Percentiles rank a stretch among this genome's conserved stretches.
Evolutionary conservation across 2,797 vertebrate species (phyloP).

Genomic region (Phataginus tricuspis): DNA sequence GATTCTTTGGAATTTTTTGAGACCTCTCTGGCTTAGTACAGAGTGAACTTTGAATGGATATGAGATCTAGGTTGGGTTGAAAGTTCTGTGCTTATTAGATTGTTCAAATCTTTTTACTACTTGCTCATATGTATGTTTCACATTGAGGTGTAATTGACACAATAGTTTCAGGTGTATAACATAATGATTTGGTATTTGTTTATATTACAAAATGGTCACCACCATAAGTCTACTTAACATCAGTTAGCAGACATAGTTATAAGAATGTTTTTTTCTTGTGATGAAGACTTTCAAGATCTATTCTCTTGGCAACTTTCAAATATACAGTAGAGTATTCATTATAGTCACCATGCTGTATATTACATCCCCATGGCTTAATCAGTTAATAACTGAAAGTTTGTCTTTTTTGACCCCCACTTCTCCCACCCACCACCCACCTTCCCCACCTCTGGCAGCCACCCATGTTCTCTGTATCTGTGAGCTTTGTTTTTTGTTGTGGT

Average conservation of each 20-base stretch:
- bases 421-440: neutral
- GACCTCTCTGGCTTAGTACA: neutral
- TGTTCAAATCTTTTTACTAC: neutral
- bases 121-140: neutral
- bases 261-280: neutral
- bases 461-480: neutral
- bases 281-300: neutral
- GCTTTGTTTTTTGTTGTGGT: neutral
- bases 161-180: neutral
- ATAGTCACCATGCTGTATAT: neutral
- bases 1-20: neutral
- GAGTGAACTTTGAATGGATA: neutral
- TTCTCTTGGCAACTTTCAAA: neutral
- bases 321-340: neutral
- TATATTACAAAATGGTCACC: neutral
- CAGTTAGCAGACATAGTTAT: neutral
- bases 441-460: neutral
- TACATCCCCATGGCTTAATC: neutral
- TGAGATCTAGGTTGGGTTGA: neutral
- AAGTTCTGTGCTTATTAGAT: neutral
- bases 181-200: neutral
- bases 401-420: neutral
- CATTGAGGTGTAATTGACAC: neutral
- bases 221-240: neutral
- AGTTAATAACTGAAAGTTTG: neutral